Conservation (phyloP, 2,113 vertebrate species). For the Mus spicilegus region DNA sequence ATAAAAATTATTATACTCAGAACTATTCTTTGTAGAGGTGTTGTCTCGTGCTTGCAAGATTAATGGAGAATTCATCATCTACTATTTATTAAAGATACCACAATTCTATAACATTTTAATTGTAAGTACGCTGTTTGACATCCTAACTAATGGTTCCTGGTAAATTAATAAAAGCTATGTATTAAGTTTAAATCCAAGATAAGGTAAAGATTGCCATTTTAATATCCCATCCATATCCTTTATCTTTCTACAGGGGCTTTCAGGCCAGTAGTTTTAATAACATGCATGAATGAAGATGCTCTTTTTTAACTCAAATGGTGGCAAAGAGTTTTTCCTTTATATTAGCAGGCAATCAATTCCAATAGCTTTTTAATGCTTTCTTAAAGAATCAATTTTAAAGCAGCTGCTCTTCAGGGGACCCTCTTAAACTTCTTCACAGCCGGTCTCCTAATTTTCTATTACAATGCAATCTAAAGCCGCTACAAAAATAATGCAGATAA, state of each 20-base stretch:
- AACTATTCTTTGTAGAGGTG: constrained; percentile 78
- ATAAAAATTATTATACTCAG: constrained; percentile 80
- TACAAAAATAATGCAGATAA: constrained; percentile 95
- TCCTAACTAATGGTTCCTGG: constrained; percentile 88
- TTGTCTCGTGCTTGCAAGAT: constrained; percentile 85
- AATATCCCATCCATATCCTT: constrained; percentile 90
- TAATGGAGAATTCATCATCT: constrained; percentile 85
- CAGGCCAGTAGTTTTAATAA: constrained; percentile 95
- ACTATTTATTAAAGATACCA: constrained; percentile 88
- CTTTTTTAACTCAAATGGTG: constrained; percentile 91
- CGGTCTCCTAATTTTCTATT: constrained; percentile 91
- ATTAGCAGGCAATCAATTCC: constrained; percentile 94
- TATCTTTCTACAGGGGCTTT: constrained; percentile 91
- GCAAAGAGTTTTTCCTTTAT: constrained; percentile 90
- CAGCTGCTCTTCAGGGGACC: constrained; percentile 90
- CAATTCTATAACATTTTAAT: constrained; percentile 87
- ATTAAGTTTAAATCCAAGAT: constrained; percentile 90
- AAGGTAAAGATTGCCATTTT: constrained; percentile 89
- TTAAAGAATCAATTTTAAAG: constrained; percentile 92
- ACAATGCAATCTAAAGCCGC: constrained; percentile 90
- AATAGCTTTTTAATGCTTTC: constrained; percentile 94
- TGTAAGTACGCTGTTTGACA: constrained; percentile 88
- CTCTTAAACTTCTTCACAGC: constrained; percentile 89
- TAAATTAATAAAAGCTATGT: constrained; percentile 90
- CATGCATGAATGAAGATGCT: constrained; percentile 93